Conservation (phyloP, 1,140 invertebrate species). For the Plutomurus gul region DNA sequence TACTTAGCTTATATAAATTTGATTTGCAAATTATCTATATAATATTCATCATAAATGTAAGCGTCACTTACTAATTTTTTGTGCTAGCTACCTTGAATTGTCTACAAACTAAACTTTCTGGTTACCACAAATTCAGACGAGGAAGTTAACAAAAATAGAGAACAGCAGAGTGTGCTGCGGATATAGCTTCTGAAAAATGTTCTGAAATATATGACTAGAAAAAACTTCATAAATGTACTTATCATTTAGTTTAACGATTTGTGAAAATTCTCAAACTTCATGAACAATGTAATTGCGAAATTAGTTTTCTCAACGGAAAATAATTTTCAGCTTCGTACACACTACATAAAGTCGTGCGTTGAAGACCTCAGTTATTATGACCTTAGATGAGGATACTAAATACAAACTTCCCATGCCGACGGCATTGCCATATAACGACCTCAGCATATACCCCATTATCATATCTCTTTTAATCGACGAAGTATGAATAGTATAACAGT, state of each 20-base stretch:
- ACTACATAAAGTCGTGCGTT: too few species aligned
- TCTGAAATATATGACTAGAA: background rate
- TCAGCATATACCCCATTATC: background rate
- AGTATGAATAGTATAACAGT: background rate
- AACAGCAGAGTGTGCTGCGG: background rate
- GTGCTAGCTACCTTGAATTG: too few species aligned
- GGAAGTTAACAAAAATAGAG: background rate
- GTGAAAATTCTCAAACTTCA: background rate
- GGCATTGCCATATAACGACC: slow-evolving; percentile 9
- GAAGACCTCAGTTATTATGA: background rate
- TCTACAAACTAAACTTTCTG: background rate
- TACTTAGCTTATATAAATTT: too few species aligned
- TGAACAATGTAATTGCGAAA: background rate
- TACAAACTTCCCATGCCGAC: background rate
- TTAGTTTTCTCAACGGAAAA: background rate
- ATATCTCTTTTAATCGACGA: background rate
- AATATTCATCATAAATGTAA: too few species aligned
- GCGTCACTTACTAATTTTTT: too few species aligned
- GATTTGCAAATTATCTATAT: too few species aligned
- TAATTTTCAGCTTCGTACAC: background rate
- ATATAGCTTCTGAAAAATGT: background rate
- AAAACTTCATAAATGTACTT: background rate
- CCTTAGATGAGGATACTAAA: slow-evolving; percentile 2
- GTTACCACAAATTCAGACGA: background rate
- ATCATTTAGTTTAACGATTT: background rate